phyloP scores from a whole-genome alignment of 2,113 vertebrate genomes.

The Piaya cayana region DNA sequence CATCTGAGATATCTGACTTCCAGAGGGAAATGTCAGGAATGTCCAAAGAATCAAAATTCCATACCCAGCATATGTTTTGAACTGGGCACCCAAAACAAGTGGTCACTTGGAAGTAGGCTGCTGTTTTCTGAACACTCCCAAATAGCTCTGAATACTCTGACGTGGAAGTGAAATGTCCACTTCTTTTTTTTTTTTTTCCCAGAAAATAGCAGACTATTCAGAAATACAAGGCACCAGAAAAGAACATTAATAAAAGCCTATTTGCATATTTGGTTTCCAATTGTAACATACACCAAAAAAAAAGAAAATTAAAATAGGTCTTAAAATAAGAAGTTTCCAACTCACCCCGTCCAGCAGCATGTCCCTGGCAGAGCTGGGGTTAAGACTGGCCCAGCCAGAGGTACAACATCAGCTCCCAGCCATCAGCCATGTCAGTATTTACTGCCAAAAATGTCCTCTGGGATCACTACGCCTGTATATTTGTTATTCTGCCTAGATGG shows the following conservation, averaged over 20 bases:
- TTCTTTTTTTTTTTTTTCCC: no score
- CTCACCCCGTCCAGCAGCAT: fast-evolving
- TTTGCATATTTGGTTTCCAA: not conserved
- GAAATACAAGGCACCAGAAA: not conserved
- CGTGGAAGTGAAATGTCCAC: not conserved
- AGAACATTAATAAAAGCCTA: not conserved
- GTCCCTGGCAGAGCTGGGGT: not conserved
- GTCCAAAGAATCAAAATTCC: not conserved
- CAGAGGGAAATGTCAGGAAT: slow-evolving; percentile 2
- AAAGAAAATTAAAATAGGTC: not conserved
- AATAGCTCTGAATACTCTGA: not conserved
- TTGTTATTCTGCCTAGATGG: not conserved
- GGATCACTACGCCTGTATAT: not conserved
- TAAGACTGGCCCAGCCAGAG: not conserved
- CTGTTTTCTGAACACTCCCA: not conserved
- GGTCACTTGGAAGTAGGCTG: not conserved
- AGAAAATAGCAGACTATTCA: not conserved
- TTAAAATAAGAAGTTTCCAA: not conserved
- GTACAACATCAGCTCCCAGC: not conserved
- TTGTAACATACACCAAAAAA: not conserved
- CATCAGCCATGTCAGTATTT: not conserved
- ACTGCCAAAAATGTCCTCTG: not conserved
- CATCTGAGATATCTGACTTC: not conserved
- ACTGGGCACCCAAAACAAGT: not conserved
- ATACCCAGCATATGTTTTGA: not conserved